Percentiles rank a stretch among this genome's conserved stretches.
phyloP scores from a whole-genome alignment of 2,888 invertebrate genomes.

The Erannis defoliaria region DNA sequence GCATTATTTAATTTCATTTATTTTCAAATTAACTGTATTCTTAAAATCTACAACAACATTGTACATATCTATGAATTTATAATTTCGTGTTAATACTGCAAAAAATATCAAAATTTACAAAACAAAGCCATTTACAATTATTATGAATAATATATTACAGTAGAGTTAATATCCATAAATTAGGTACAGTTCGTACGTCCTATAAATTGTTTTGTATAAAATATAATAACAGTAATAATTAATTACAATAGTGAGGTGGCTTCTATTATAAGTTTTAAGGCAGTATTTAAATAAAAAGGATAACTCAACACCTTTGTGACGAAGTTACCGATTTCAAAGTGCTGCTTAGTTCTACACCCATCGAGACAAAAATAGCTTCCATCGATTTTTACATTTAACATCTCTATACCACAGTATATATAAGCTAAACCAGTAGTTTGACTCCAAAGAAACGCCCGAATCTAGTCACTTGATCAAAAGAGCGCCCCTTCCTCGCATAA shows the following conservation, averaged over 20 bases:
- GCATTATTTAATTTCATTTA: constrained; percentile 46
- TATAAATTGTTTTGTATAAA: constrained; percentile 29
- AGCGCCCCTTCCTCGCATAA: too few species aligned
- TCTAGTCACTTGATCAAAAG: too few species aligned
- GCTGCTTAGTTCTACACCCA: constrained; percentile 17
- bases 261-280: constrained; percentile 27
- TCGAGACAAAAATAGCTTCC: constrained; percentile 12
- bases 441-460: too few species aligned
- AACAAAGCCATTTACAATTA: constrained; percentile 34
- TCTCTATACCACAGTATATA: too few species aligned
- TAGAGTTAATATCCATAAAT: constrained; percentile 24
- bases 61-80: constrained; percentile 58
- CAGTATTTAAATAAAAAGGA: constrained; percentile 22
- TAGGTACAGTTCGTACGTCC: constrained; percentile 14
- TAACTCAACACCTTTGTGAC: constrained; percentile 36
- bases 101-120: constrained; percentile 50
- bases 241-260: constrained; percentile 36
- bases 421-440: too few species aligned
- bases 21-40: constrained; percentile 62
- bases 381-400: constrained; percentile 11
- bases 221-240: constrained; percentile 28
- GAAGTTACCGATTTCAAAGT: constrained; percentile 26
- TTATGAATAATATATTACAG: constrained; percentile 36
- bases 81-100: constrained; percentile 66
- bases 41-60: constrained; percentile 66